Evolutionary conservation across 2,113 vertebrate species (phyloP).

Genomic region (Typhlomys cinereus): DNA sequence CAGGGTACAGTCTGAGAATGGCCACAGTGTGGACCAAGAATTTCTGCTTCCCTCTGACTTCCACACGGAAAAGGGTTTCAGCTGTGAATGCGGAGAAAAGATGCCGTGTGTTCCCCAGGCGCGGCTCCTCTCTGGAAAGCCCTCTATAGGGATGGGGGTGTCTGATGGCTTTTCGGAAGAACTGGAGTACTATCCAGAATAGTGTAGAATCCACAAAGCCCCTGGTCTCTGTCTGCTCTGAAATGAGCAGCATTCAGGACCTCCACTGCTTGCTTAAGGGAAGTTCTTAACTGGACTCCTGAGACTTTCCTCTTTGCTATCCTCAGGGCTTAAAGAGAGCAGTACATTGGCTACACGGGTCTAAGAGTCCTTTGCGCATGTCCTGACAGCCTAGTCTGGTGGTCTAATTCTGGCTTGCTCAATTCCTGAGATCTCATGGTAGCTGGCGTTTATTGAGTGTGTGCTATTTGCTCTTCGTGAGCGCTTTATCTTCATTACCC

Average conservation of each 20-base stretch:
- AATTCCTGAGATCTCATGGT: neutral
- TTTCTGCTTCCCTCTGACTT: neutral
- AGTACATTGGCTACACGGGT: neutral
- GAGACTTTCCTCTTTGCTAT: neutral
- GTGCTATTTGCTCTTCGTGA: neutral
- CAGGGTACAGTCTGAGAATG: neutral
- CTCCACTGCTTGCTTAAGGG: neutral
- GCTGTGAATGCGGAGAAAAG: neutral
- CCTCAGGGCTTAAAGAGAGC: neutral
- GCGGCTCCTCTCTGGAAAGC: neutral
- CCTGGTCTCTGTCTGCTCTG: neutral
- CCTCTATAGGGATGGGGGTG: fast-evolving
- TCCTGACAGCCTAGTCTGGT: neutral
- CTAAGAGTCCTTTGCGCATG: neutral
- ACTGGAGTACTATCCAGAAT: neutral
- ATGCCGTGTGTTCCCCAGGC: neutral
- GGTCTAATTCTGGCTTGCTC: neutral
- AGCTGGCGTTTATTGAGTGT: neutral
- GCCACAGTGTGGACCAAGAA: neutral
- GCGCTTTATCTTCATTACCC: neutral
- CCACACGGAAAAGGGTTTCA: neutral
- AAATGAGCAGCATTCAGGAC: neutral
- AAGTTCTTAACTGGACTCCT: neutral
- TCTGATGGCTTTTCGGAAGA: neutral
- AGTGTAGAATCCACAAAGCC: neutral